Conservation (phyloP, 2,113 vertebrate species). For the Electrona antarctica region DNA sequence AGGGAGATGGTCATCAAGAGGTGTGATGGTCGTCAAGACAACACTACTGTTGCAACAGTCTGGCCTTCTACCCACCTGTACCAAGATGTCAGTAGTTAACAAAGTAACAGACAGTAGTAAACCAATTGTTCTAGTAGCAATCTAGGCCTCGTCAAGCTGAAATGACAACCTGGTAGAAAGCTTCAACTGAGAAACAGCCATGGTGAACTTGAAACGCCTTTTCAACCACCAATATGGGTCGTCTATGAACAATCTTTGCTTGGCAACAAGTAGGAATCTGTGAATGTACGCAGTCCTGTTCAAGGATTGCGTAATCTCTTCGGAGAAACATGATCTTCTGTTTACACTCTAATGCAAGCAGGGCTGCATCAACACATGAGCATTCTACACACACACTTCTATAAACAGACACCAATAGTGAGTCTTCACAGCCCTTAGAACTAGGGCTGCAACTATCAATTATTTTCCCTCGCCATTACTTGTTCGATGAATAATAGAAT, state of each 20-base stretch:
- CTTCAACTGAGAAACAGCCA: no score
- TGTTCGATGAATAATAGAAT: no score
- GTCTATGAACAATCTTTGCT: background rate
- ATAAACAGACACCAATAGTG: no score
- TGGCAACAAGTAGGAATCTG: background rate
- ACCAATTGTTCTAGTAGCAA: no score
- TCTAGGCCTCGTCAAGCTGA: no score
- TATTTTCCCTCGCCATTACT: no score
- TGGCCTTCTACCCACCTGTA: background rate
- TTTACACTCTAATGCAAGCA: conserved; percentile 7
- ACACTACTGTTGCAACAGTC: background rate
- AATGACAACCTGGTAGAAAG: no score
- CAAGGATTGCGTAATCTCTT: conserved; percentile 29
- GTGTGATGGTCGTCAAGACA: background rate
- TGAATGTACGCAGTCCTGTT: conserved; percentile 3
- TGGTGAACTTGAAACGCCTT: no score
- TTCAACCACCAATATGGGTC: no score
- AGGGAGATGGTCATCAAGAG: conserved; percentile 8
- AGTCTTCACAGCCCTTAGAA: no score
- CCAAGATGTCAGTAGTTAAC: background rate
- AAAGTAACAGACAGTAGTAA: no score
- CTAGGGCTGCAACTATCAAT: no score
- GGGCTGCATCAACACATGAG: conserved; percentile 6
- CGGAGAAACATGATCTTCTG: conserved; percentile 37
- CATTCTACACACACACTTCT: background rate